Percentiles rank a stretch among this genome's conserved stretches.
Evolutionary conservation across 2,888 invertebrate genomes (phyloP).

Genomic region (Rutpela maculata): DNA sequence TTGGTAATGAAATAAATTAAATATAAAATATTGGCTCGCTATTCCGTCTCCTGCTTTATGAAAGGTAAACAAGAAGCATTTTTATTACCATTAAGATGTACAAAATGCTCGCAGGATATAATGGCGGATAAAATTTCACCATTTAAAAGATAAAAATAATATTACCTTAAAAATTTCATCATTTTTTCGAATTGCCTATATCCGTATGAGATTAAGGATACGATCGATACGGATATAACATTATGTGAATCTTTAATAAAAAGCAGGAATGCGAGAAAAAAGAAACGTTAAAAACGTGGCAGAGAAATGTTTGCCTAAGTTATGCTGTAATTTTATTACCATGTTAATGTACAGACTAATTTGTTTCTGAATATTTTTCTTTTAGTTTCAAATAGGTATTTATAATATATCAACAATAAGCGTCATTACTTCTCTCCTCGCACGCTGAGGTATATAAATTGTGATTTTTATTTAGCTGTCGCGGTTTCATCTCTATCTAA

Average conservation of each 20-base stretch:
- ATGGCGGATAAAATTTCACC: neutral
- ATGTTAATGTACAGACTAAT: no score
- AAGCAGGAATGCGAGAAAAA: neutral
- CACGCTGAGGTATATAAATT: no score
- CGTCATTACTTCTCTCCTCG: no score
- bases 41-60: neutral
- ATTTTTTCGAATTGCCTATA: slow-evolving; percentile 6
- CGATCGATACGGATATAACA: slow-evolving; percentile 1
- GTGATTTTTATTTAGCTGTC: no score
- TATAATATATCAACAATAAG: no score
- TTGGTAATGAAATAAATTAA: no score
- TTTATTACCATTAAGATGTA: neutral
- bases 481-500: no score
- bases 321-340: neutral
- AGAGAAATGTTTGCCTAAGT: neutral
- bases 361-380: no score
- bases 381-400: no score
- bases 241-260: slow-evolving; percentile 14
- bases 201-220: slow-evolving; percentile 5
- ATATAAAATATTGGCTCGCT: no score
- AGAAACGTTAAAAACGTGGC: neutral
- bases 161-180: neutral
- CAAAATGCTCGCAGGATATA: neutral
- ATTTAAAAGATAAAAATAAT: slow-evolving; percentile 5
- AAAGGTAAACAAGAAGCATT: neutral